These are phyloP conservation scores for Drosophila paramelanica DNA, from an alignment of 2,888 invertebrate genomes.

Conservation along the genomic window DNA sequence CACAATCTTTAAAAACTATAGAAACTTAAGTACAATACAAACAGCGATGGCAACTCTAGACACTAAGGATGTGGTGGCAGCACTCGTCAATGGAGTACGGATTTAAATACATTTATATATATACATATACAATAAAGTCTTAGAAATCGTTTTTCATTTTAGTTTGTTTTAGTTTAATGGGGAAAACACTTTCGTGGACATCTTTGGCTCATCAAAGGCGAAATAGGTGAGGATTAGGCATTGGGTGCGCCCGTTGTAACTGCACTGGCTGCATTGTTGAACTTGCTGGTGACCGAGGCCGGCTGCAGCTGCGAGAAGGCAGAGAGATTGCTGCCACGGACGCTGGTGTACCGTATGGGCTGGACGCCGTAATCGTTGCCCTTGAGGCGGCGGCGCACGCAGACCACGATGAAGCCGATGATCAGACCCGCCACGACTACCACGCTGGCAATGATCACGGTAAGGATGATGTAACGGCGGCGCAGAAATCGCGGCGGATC, in stretches of 20 bases:
- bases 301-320: slow-evolving; percentile 75
- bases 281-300: slow-evolving; percentile 58
- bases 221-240: slow-evolving; percentile 51
- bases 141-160: neutral
- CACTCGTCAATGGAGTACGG: slow-evolving; percentile 19
- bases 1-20: slow-evolving; percentile 49
- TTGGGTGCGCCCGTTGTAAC: slow-evolving; percentile 61
- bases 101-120: slow-evolving; percentile 22
- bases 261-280: slow-evolving; percentile 52
- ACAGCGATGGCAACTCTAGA: slow-evolving; percentile 68
- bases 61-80: slow-evolving; percentile 52
- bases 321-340: slow-evolving; percentile 82
- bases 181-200: slow-evolving; percentile 62
- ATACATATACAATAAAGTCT: slow-evolving; percentile 15
- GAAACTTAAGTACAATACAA: slow-evolving; percentile 74
- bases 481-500: slow-evolving; percentile 84
- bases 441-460: slow-evolving; percentile 80
- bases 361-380: slow-evolving; percentile 82
- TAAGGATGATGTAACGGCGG: slow-evolving; percentile 83
- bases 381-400: slow-evolving; percentile 82
- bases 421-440: slow-evolving; percentile 82
- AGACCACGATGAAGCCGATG: slow-evolving; percentile 82
- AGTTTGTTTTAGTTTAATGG: slow-evolving; percentile 9
- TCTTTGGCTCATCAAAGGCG: slow-evolving; percentile 80
- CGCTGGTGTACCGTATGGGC: slow-evolving; percentile 83